A percentile compares a stretch with the other conserved stretches of the same genome.
These are phyloP conservation scores for Alca torda DNA, from an alignment of 2,797 vertebrate genomes.

Conservation along the genomic window DNA sequence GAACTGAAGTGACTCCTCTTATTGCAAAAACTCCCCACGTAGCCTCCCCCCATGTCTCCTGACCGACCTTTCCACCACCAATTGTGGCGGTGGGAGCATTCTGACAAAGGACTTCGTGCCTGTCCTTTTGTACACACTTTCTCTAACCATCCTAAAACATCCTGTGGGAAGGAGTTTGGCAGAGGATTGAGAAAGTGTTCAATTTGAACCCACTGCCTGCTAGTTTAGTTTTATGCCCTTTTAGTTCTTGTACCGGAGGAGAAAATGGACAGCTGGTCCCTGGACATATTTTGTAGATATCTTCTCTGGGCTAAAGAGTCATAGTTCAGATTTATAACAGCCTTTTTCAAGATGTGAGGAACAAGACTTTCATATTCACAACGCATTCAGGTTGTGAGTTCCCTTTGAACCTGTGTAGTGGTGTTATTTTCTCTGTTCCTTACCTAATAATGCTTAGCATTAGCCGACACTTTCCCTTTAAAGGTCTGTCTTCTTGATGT, in stretches of 20 bases:
- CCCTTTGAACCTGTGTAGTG: neutral
- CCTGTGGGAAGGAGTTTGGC: neutral
- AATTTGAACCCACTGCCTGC: neutral
- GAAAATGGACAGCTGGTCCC: neutral
- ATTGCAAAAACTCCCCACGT: neutral
- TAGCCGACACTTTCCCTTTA: neutral
- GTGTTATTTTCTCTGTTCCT: neutral
- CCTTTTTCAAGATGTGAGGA: neutral
- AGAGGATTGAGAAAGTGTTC: neutral
- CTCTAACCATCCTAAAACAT: neutral
- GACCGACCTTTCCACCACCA: neutral
- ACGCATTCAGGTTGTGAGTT: neutral
- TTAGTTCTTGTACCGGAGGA: neutral
- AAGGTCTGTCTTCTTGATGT: neutral
- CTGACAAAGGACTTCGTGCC: accelerated
- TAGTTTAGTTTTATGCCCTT: neutral
- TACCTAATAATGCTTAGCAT: neutral
- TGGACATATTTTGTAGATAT: neutral
- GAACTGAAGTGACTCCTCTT: neutral
- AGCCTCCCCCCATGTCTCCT: neutral
- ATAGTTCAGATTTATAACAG: neutral
- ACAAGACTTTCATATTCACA: neutral
- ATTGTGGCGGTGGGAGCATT: neutral
- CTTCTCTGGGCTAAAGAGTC: neutral
- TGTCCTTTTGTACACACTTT: neutral